A percentile compares a stretch with the other conserved stretches of the same genome.
Conservation (phyloP, 2,113 vertebrate genomes). For the Osmerus mordax region DNA sequence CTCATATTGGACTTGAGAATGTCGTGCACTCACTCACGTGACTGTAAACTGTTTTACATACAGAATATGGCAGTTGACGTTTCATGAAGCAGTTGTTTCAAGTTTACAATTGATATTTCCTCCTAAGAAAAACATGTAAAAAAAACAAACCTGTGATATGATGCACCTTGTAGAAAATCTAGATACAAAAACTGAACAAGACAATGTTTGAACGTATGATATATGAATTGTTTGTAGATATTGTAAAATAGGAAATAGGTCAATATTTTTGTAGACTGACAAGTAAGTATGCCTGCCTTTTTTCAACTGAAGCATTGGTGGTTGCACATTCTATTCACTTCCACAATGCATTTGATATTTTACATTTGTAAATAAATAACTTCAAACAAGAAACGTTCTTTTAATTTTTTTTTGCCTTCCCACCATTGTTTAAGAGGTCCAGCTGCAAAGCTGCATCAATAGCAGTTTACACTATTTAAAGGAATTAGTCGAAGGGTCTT, state of each 20-base stretch:
- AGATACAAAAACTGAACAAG: conserved; percentile 42
- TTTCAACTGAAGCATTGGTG: conserved; percentile 41
- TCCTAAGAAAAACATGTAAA: conserved; percentile 35
- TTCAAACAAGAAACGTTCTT: conserved; percentile 4
- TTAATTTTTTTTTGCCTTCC: background rate
- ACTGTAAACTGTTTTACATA: conserved; percentile 22
- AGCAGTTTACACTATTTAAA: background rate
- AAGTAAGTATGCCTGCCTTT: conserved; percentile 32
- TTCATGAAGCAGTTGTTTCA: conserved; percentile 56
- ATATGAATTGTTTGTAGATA: conserved; percentile 68
- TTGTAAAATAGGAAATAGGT: conserved; percentile 71
- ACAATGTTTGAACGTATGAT: conserved; percentile 48
- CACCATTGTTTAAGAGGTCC: background rate
- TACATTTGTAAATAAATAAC: conserved; percentile 71
- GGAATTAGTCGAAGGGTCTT: background rate
- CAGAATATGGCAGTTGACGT: conserved; percentile 25
- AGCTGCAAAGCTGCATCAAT: background rate
- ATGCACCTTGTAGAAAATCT: conserved; percentile 63
- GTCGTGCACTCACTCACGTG: conserved; percentile 38
- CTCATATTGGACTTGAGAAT: conserved; percentile 29
- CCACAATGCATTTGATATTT: conserved; percentile 22
- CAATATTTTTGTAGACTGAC: conserved; percentile 71
- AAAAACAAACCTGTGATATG: conserved; percentile 30
- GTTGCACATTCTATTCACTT: conserved; percentile 33
- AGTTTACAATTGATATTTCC: conserved; percentile 23